Percentiles rank a stretch among this genome's conserved stretches.
These are phyloP conservation scores for Gulo gulo DNA, from an alignment of 2,113 vertebrate genomes.

Conservation along the genomic window DNA sequence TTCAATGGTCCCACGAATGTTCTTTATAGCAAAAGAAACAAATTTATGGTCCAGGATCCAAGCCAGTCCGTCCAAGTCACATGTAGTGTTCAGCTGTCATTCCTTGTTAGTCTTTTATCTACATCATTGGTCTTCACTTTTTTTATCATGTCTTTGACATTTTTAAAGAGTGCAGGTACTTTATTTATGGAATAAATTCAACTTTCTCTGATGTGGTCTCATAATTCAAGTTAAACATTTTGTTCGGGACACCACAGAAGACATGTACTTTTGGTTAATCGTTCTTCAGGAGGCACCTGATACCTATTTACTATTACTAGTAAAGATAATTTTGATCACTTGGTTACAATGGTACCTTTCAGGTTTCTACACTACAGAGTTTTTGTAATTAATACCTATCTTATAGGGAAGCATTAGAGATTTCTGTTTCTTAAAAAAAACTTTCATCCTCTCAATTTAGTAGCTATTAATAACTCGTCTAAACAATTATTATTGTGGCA, in stretches of 20 bases:
- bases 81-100: neutral
- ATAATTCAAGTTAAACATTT: neutral
- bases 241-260: neutral
- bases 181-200: neutral
- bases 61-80: neutral
- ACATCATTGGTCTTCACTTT: neutral
- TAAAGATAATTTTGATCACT: neutral
- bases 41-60: neutral
- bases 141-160: neutral
- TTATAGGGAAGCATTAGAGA: neutral
- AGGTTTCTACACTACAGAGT: neutral
- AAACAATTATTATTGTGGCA: neutral
- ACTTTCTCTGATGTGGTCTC: neutral
- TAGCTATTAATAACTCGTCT: neutral
- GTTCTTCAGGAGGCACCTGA: neutral
- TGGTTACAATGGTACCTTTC: neutral
- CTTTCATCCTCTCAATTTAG: neutral
- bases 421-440: neutral
- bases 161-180: neutral
- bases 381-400: neutral
- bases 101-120: neutral
- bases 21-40: neutral
- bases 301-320: neutral
- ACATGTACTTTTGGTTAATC: neutral
- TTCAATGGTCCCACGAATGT: neutral